Evolutionary conservation across 2,888 invertebrate species (phyloP), one percentile per base, ranked within the genome.

Genomic region (Dynastes hyllus): DNA sequence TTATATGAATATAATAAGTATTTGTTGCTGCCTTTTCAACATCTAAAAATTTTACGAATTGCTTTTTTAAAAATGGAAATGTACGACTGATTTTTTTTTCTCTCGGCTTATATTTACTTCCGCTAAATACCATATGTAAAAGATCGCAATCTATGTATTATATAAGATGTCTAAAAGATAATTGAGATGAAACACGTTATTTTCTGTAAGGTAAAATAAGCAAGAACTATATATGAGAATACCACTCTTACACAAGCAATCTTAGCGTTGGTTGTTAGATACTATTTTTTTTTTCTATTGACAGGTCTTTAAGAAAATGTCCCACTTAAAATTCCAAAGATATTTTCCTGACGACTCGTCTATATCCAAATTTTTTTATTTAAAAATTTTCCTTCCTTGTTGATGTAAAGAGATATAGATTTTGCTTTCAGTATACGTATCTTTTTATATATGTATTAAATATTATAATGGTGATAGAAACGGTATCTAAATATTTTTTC

Each of bases 401-500:
- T 82, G 82, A 81, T 82, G 82, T 85, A 85, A 84, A 82, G 81
- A 83, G 82, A 82, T 83, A 82, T 50, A 45, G 16, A n/a, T 67
- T 65, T 65, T 37, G 9, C 16, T 32, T 80, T 84, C 81, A 85
- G 86, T 87, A 87, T 87, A 87, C 86, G 86, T 86, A 86, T 86
- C 85, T 71, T 53, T 79, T 66, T 79, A 70, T 78, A 67, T 76
- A 76, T 77, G 63, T 67, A 77, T 53, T 22, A 76, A 66, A 50
- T 55, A 65, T 63, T 67, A 67, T 86, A 86, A 84, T 83, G 84
- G 16, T 87, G 87, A 87, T 88, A 87, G 87, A 87, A 88, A 88
- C 84, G 85, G 87, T 88, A 88, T 86, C 86, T 88, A 87, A 87
- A 87, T 88, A 87, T 87, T 86, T 87, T 85, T 87, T 84, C 83